A percentile compares a stretch with the other conserved stretches of the same genome.
phyloP scores from a whole-genome alignment of 2,888 invertebrate species.

The Chirona hameri region DNA sequence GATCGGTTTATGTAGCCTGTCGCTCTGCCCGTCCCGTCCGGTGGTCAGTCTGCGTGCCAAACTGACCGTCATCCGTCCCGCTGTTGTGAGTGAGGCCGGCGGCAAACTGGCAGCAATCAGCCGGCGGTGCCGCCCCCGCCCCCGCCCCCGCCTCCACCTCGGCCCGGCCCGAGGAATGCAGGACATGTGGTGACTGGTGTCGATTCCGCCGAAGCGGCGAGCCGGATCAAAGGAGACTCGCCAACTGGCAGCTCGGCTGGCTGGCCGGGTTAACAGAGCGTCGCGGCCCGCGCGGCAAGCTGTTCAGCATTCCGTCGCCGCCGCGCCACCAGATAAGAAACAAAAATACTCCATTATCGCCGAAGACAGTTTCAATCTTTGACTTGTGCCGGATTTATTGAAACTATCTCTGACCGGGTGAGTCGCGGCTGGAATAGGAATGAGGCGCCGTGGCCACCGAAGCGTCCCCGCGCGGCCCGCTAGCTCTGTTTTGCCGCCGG shows the following conservation, averaged over 20 bases:
- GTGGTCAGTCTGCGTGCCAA: no score
- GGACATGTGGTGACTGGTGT: not conserved
- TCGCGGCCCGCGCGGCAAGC: not conserved
- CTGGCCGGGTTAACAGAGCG: not conserved
- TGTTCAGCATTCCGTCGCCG: not conserved
- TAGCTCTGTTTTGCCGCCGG: not conserved
- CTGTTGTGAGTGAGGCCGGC: no score
- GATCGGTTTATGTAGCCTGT: no score
- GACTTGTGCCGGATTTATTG: slow-evolving; percentile 10
- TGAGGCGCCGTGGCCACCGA: not conserved
- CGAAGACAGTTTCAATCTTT: slow-evolving; percentile 12
- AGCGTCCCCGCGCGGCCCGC: not conserved
- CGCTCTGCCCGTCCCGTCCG: no score
- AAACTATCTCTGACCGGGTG: slow-evolving; percentile 5
- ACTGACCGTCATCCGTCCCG: no score
- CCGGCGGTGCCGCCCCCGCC: no score
- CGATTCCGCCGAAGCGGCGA: not conserved
- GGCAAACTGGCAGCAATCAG: no score
- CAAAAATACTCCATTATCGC: slow-evolving; percentile 24
- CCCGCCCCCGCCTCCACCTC: no score
- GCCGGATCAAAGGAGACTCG: not conserved
- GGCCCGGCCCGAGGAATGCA: not conserved
- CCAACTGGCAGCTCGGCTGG: not conserved
- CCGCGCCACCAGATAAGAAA: not conserved
- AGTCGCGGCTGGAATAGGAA: not conserved